Base-by-base conservation (phyloP, 2,888 invertebrate species). In the Melanostoma scalare region DNA sequence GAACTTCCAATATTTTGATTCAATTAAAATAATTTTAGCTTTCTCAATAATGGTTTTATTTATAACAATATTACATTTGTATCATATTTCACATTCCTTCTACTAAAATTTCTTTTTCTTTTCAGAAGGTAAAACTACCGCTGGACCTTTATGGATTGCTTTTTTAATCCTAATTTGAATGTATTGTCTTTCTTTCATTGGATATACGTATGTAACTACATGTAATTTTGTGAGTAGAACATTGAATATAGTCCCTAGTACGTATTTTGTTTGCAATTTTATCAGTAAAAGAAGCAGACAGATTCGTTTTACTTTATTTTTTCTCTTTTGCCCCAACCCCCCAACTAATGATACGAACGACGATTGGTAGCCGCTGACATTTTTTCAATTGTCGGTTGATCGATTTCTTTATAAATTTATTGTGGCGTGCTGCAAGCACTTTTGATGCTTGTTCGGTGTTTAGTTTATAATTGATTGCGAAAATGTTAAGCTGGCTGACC, bases 221-320 rank as follows among this genome's bases (percentile, higher is more conserved):
- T 20, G 20, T 20, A 20, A 20, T 20, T 46, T 48, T 36, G 82
- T 78, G 78, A 82, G 82, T 82, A 78, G 78, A 78, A 69, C 82
- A 77, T 73, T 73, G 20, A 20, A 20, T 20, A 20, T 20, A 20
- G 20, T 58, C 31, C 63, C 52, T 6, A 38, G 30, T 35, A 63
- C 3, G 44, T 10, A 38, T 53, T 72, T 55, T 52, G 46, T 44
- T 46, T 6, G 73, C 56, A 46, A 78, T 63, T 68, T 78, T 69
- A 74, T 78, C 78, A 78, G 82, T 82, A 78, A 82, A 82, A 82
- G 82, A 69, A 82, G 68, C 78, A 74, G 82, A 82, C 82, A 74
- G 82, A 82, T 82, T 78, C 65, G 73, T 73, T 78, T 63, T 82
- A 77, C 82, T 52, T 78, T 82, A 20, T 77, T 68, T 42, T 67